A percentile compares a stretch with the other conserved stretches of the same genome.
phyloP scores from a whole-genome alignment of 2,888 invertebrate species.

The Aethes cnicana region DNA sequence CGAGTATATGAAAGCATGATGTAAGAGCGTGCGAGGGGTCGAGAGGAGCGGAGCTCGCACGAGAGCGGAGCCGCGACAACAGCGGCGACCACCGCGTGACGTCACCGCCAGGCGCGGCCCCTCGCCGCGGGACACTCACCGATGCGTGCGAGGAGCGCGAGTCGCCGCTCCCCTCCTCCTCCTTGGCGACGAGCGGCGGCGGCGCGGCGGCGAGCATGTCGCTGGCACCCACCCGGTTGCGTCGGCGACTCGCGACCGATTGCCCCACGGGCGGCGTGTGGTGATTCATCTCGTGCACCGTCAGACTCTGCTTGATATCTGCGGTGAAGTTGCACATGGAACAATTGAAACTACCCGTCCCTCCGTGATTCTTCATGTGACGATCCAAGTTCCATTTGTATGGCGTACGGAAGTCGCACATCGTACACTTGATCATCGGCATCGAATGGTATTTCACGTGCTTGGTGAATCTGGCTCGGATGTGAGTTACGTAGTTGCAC shows the following conservation, averaged over 20 bases:
- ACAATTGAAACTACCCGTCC: slow-evolving; percentile 92
- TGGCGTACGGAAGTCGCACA: slow-evolving; percentile 96
- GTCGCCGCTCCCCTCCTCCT: slow-evolving; percentile 78
- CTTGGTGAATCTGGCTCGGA: slow-evolving; percentile 93
- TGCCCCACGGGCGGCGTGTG: slow-evolving; percentile 91
- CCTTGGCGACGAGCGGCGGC: slow-evolving; percentile 61
- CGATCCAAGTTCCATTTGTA: slow-evolving; percentile 96
- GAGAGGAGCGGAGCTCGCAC: slow-evolving; percentile 41
- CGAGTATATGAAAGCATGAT: slow-evolving; percentile 44
- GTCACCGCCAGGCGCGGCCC: slow-evolving; percentile 63
- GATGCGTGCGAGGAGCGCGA: slow-evolving; percentile 71
- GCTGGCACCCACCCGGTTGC: slow-evolving; percentile 89
- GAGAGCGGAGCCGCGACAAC: slow-evolving; percentile 47
- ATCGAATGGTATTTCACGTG: slow-evolving; percentile 96
- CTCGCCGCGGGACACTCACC: slow-evolving; percentile 64
- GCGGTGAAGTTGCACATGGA: slow-evolving; percentile 94
- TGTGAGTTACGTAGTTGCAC: slow-evolving; percentile 95
- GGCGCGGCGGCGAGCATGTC: slow-evolving; percentile 73
- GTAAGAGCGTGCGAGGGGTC: slow-evolving; percentile 57
- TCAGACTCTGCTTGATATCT: slow-evolving; percentile 94
- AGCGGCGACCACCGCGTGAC: slow-evolving; percentile 62
- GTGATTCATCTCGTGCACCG: slow-evolving; percentile 95
- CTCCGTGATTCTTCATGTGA: slow-evolving; percentile 95
- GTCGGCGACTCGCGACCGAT: slow-evolving; percentile 80
- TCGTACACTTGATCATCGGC: slow-evolving; percentile 96